Conservation (phyloP, 2,113 vertebrate species). For the Hippoglossus stenolepis region DNA sequence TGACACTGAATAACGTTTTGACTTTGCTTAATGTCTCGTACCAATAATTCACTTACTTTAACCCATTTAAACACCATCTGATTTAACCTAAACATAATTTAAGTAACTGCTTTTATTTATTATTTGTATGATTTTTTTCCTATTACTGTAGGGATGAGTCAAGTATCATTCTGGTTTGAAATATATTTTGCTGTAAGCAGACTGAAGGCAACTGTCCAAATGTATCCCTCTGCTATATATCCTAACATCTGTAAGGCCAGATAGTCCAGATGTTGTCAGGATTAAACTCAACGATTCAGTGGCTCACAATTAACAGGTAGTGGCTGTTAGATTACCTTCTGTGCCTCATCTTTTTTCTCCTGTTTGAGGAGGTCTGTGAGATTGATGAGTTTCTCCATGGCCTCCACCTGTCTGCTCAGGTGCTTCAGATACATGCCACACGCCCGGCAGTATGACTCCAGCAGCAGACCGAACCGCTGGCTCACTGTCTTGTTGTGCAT, state of each 20-base stretch:
- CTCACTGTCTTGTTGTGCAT: conserved; percentile 99
- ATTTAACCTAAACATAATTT: neutral
- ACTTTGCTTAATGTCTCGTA: too few relatives aligned
- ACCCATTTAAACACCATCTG: too few relatives aligned
- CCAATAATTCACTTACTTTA: too few relatives aligned
- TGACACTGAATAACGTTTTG: too few relatives aligned
- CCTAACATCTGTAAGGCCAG: conserved; percentile 16
- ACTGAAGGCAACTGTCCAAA: conserved; percentile 7
- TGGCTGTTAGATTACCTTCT: conserved; percentile 87
- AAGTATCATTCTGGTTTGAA: neutral
- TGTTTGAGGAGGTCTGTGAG: conserved; percentile 99
- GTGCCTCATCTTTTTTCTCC: conserved; percentile 99
- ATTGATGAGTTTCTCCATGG: conserved; percentile 99
- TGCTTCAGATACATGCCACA: conserved; percentile 99
- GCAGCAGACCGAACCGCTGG: conserved; percentile 95
- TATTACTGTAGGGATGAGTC: neutral
- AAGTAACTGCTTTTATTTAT: neutral
- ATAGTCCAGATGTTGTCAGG: conserved; percentile 47
- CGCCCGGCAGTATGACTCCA: conserved; percentile 96
- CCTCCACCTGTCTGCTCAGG: conserved; percentile 96
- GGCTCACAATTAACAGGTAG: conserved; percentile 51
- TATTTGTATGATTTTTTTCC: neutral
- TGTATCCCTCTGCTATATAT: neutral
- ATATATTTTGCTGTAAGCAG: neutral
- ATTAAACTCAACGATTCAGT: conserved; percentile 39